Evolutionary conservation across 2,113 vertebrate species (phyloP).

Genomic region (Muntiacus muntjak): DNA sequence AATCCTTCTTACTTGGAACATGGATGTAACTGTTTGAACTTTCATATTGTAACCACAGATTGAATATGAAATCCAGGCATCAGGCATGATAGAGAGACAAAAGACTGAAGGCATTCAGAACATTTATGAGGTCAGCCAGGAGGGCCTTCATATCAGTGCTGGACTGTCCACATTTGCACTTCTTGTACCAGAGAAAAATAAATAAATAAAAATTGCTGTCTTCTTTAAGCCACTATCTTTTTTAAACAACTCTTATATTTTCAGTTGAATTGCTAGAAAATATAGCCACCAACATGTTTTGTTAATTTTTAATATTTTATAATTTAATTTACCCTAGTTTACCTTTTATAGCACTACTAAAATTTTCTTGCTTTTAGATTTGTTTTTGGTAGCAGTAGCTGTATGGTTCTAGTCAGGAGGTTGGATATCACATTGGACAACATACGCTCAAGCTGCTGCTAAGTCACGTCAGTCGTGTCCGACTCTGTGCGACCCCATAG

Average conservation of each 20-base stretch:
- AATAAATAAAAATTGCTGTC: neutral
- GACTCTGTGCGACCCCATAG: accelerated
- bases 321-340: neutral
- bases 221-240: neutral
- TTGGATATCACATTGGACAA: neutral
- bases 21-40: neutral
- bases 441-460: neutral
- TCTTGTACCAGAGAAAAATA: neutral
- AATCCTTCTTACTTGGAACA: neutral
- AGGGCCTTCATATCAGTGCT: neutral
- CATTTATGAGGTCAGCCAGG: neutral
- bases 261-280: neutral
- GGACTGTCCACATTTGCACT: neutral
- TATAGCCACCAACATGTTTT: neutral
- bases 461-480: accelerated
- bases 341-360: neutral
- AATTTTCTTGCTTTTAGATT: neutral
- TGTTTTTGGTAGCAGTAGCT: neutral
- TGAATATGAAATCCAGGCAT: neutral
- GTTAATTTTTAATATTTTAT: neutral
- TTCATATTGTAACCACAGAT: neutral
- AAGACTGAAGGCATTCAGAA: neutral
- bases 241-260: neutral
- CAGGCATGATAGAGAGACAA: neutral
- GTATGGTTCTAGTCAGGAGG: neutral